Evolutionary conservation across 2,113 vertebrate species (phyloP).

Genomic region (Myotis lucifugus): DNA sequence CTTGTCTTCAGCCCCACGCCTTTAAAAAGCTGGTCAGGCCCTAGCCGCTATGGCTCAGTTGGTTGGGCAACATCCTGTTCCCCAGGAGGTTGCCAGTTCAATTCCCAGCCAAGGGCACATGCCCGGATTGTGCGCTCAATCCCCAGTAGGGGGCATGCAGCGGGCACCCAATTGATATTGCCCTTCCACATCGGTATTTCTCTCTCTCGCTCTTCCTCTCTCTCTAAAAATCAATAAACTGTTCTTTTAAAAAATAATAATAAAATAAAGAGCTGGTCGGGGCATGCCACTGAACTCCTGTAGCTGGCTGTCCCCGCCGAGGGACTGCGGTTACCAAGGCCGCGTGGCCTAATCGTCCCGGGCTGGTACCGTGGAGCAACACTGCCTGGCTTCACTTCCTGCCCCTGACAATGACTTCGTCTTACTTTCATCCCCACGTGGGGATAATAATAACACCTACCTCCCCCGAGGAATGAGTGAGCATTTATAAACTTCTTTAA

Average conservation of each 20-base stretch:
- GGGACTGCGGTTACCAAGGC: neutral
- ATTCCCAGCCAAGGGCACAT: no score
- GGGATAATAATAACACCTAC: neutral
- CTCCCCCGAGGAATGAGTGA: neutral
- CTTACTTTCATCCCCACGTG: neutral
- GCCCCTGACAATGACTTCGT: neutral
- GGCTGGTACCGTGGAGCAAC: neutral
- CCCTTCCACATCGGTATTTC: no score
- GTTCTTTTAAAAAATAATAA: no score
- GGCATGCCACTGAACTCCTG: neutral
- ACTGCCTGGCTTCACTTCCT: neutral
- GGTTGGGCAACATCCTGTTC: neutral
- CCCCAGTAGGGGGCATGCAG: no score
- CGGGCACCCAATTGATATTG: no score
- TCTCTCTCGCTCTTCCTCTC: no score
- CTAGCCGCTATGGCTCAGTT: no score
- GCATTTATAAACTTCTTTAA: constrained; percentile 17
- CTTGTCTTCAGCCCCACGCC: neutral
- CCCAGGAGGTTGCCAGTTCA: no score
- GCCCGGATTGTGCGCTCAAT: no score
- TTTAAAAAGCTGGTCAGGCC: neutral
- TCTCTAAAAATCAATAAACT: no score
- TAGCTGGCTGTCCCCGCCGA: neutral
- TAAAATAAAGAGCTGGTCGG: neutral
- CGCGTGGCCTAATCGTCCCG: neutral